Evolutionary conservation across 2,113 vertebrate species (phyloP).

Genomic region (Paradoxurus hermaphroditus): DNA sequence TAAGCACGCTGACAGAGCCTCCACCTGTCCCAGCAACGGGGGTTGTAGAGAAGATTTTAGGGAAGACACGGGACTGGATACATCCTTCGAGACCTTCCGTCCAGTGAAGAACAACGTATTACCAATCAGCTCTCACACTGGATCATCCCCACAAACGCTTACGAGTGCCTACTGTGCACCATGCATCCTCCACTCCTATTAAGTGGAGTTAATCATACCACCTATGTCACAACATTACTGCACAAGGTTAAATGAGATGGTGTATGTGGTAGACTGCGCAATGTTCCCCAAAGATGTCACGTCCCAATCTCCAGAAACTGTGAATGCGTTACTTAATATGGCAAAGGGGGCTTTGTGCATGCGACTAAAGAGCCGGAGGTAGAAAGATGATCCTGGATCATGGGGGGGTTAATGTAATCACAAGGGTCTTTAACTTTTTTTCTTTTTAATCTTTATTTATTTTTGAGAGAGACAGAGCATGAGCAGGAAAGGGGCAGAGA

Average conservation of each 20-base stretch:
- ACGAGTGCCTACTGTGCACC: too few relatives aligned
- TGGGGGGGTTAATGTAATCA: not conserved
- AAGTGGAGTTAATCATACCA: too few relatives aligned
- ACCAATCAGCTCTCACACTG: not conserved
- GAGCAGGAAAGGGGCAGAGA: too few relatives aligned
- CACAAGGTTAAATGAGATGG: not conserved
- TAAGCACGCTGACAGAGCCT: too few relatives aligned
- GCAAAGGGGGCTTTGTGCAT: not conserved
- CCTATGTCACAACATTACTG: too few relatives aligned
- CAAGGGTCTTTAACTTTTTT: too few relatives aligned
- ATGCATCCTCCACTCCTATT: not conserved
- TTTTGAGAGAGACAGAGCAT: too few relatives aligned
- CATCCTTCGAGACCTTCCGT: not conserved
- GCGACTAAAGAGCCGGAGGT: not conserved
- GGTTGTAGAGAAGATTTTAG: not conserved
- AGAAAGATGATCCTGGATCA: not conserved
- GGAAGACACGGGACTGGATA: not conserved
- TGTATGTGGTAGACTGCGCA: not conserved
- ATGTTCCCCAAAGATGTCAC: not conserved
- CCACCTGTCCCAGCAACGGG: not conserved
- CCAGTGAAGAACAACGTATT: not conserved
- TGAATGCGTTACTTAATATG: too few relatives aligned
- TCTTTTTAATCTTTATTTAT: too few relatives aligned
- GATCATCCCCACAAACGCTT: not conserved
- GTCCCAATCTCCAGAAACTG: not conserved